Evolutionary conservation across 2,113 vertebrate species (phyloP).

Genomic region (Heterotis niloticus): DNA sequence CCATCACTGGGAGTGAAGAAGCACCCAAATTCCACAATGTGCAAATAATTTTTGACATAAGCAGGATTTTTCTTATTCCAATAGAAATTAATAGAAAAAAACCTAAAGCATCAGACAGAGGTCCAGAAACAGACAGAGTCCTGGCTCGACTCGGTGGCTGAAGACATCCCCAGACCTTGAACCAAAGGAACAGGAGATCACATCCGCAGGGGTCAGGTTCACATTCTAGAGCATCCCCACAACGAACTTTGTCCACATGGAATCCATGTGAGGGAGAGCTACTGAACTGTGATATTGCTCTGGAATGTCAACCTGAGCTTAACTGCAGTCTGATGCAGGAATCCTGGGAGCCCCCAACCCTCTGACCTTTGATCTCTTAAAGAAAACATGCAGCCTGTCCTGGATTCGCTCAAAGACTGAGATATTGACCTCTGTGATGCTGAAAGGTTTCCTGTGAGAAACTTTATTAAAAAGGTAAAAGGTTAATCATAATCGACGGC

Average conservation of each 20-base stretch:
- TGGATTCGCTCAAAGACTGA: neutral
- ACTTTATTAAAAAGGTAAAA: too few relatives aligned
- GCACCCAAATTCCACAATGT: too few relatives aligned
- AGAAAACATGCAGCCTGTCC: neutral
- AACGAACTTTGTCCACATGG: neutral
- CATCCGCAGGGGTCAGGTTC: neutral
- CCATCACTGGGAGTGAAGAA: too few relatives aligned
- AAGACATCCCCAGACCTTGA: neutral
- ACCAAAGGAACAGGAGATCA: neutral
- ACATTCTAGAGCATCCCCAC: neutral
- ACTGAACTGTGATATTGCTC: neutral
- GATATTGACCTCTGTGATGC: too few relatives aligned
- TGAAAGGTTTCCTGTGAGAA: too few relatives aligned
- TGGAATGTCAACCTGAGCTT: constrained; percentile 11
- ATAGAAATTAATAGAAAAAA: constrained; percentile 13
- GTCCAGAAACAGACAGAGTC: too few relatives aligned
- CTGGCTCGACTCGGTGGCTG: neutral
- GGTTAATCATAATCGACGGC: too few relatives aligned
- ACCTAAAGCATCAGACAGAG: neutral
- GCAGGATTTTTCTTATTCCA: neutral
- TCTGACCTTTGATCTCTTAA: neutral
- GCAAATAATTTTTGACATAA: too few relatives aligned
- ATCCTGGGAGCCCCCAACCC: neutral
- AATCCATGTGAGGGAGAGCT: neutral
- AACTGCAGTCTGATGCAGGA: neutral